A percentile compares a stretch with the other conserved stretches of the same genome.
Evolutionary conservation across 2,797 vertebrate species (phyloP).

Genomic region (Hemibagrus guttatus): DNA sequence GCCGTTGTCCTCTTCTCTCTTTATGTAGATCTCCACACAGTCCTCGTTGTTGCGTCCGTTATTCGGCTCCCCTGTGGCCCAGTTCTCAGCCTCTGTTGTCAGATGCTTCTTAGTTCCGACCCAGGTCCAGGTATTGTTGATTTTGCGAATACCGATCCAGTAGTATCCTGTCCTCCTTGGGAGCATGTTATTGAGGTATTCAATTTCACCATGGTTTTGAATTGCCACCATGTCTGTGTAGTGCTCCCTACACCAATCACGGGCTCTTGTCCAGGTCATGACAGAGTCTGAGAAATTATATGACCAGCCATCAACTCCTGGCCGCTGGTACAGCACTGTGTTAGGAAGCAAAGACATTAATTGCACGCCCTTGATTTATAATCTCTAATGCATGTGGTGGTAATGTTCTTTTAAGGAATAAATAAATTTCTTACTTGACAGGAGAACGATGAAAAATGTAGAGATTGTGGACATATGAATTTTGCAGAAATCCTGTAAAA

Average conservation of each 20-base stretch:
- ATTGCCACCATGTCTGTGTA: slow-evolving; percentile 83
- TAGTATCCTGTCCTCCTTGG: slow-evolving; percentile 63
- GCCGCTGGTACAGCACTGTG: slow-evolving; percentile 68
- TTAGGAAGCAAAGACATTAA: slow-evolving; percentile 26
- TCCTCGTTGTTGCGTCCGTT: slow-evolving; percentile 67
- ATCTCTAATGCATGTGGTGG: neutral
- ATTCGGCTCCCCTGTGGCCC: slow-evolving; percentile 76
- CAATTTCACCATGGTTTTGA: slow-evolving; percentile 78
- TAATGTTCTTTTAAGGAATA: too few species aligned
- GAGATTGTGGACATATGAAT: slow-evolving; percentile 30
- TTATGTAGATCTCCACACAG: slow-evolving; percentile 84
- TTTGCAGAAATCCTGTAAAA: slow-evolving; percentile 56
- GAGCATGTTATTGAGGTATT: slow-evolving; percentile 67
- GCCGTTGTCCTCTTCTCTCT: slow-evolving; percentile 44
- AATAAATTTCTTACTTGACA: slow-evolving; percentile 64
- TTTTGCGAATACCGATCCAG: slow-evolving; percentile 84
- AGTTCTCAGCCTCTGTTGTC: slow-evolving; percentile 74
- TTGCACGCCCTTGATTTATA: neutral
- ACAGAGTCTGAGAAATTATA: slow-evolving; percentile 66
- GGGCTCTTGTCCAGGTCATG: slow-evolving; percentile 70
- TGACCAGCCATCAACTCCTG: slow-evolving; percentile 71
- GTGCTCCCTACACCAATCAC: slow-evolving; percentile 64
- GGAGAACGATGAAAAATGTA: slow-evolving; percentile 56
- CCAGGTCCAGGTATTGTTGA: slow-evolving; percentile 77
- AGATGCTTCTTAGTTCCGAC: slow-evolving; percentile 78